A percentile compares a stretch with the other conserved stretches of the same genome.
These are phyloP conservation scores for Stratiomys singularior DNA, from an alignment of 2,888 invertebrate genomes.

Conservation along the genomic window DNA sequence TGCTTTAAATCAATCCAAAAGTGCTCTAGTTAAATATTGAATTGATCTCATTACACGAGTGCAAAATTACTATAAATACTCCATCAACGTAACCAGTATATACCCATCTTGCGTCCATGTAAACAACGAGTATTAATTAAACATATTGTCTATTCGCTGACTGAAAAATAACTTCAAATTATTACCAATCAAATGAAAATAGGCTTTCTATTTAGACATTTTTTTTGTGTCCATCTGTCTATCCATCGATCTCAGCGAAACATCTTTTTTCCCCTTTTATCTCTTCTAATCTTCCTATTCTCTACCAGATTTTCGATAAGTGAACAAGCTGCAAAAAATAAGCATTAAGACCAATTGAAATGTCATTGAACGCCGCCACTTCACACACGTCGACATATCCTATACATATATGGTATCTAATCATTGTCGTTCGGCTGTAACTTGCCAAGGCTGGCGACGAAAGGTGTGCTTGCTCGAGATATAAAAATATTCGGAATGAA, in stretches of 20 bases:
- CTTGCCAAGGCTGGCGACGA: neutral
- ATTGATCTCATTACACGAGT: too few relatives aligned
- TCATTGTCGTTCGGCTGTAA: neutral
- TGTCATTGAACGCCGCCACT: constrained; percentile 35
- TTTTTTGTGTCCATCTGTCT: neutral
- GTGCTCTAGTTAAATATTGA: too few relatives aligned
- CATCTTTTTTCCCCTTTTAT: neutral
- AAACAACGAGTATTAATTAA: constrained; percentile 22
- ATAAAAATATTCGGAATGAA: neutral
- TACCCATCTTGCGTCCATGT: neutral
- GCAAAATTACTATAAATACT: too few relatives aligned
- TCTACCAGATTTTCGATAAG: constrained; percentile 20
- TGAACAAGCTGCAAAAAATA: constrained; percentile 26
- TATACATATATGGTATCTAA: constrained; percentile 9
- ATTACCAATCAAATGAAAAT: constrained; percentile 12
- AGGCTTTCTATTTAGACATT: constrained; percentile 11
- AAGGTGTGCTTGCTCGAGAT: neutral
- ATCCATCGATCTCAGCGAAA: neutral
- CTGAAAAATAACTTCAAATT: constrained; percentile 16
- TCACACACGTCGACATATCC: constrained; percentile 10
- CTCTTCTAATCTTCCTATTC: constrained; percentile 28
- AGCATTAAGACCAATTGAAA: constrained; percentile 32
- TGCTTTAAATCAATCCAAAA: too few relatives aligned
- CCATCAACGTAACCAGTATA: neutral
- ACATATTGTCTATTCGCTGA: constrained; percentile 20